Percentiles rank a stretch among this genome's conserved stretches.
Evolutionary conservation across 2,113 vertebrate species (phyloP).

Genomic region (Oreamnos americanus): DNA sequence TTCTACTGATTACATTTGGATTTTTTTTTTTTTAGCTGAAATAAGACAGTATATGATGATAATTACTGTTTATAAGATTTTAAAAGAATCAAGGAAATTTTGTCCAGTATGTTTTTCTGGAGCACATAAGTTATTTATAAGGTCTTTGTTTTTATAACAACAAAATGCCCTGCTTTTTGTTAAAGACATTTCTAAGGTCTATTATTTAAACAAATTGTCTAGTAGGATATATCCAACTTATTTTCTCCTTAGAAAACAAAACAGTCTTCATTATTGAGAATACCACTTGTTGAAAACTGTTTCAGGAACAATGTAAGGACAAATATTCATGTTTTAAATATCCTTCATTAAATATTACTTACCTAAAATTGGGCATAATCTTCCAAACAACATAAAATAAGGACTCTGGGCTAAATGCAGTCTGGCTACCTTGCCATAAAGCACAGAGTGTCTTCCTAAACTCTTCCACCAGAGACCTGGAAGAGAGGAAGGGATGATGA

Average conservation of each 20-base stretch:
- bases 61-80: background rate
- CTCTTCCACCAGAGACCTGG: constrained; percentile 96
- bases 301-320: background rate
- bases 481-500: constrained; percentile 51
- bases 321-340: background rate
- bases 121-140: background rate
- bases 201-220: constrained; percentile 37
- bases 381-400: constrained; percentile 99
- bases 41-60: background rate
- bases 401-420: constrained; percentile 97
- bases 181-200: background rate
- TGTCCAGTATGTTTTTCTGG: constrained; percentile 47
- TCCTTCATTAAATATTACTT: constrained; percentile 50
- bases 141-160: background rate
- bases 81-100: constrained; percentile 78
- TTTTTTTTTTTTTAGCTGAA: background rate
- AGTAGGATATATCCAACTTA: constrained; percentile 2
- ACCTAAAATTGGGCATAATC: constrained; percentile 99
- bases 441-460: constrained; percentile 98
- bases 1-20: background rate
- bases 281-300: background rate
- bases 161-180: background rate
- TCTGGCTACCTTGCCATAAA: constrained; percentile 96
- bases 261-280: background rate
- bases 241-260: background rate